Base-by-base conservation (phyloP, 2,797 vertebrate genomes). In the Anabas testudineus region DNA sequence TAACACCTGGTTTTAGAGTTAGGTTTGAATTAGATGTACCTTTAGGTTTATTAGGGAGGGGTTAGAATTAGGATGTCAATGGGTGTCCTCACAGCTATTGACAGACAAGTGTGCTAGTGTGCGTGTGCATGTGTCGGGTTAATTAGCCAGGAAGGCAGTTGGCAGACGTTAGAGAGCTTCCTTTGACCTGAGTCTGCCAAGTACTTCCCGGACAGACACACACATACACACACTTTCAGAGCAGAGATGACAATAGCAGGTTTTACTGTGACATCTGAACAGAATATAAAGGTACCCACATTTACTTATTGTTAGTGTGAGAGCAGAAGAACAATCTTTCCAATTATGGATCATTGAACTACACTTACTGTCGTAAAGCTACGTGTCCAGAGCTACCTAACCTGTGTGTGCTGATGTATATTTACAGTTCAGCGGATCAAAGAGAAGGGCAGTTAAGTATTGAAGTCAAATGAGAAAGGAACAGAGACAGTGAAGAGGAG, bases 101-200 rank as follows among this genome's bases (percentile, higher is more conserved):
- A n/a, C n/a, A n/a, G n/a, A n/a, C n/a, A n/a, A n/a, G n/a, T n/a
- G n/a, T n/a, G n/a, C n/a, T 14, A 13, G 12, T 14, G 12, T 39
- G 59, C 37, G 52, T 49, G 67, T 36, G 43, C 75, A 72, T 54
- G n/a, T 76, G 19, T 73, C 53, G 18, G 54, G 41, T 70, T 89
- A 84, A 90, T 89, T 85, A 91, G 73, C 43, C 70, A 69, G 59
- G 67, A 84, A 83, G 82, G 74, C 59, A 81, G 83, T 80, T 78
- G 78, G 62, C 85, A 88, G 83, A 85, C 59, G 14, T 48, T 55
- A 51, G 59, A 74, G 42, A 7, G 54, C 54, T 81, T 74, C 82
- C 75, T 89, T 90, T 89, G 85, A 90, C 91, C 85, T 71, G 58
- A 76, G 26, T 2, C 73, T 3, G 45, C 65, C 72, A 65, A 83